A percentile compares a stretch with the other conserved stretches of the same genome.
These are phyloP conservation scores for Mobula hypostoma DNA, from an alignment of 2,113 vertebrate genomes.

Conservation along the genomic window DNA sequence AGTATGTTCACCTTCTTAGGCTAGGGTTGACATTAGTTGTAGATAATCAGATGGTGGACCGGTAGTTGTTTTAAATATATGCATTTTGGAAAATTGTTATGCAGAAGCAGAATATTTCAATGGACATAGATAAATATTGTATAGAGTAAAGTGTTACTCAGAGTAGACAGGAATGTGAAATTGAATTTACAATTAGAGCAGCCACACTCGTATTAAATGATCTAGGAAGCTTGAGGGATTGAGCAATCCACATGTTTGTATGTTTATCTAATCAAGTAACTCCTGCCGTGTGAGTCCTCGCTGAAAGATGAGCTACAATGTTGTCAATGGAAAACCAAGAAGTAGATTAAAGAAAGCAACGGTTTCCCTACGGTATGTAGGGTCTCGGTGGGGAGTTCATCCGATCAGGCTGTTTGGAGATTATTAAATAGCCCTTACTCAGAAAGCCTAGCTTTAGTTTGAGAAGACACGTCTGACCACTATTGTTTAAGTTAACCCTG, in stretches of 20 bases:
- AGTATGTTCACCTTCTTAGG: not conserved
- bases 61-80: not conserved
- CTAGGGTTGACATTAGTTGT: not conserved
- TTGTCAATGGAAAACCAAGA: not conserved
- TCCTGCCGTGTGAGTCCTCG: not conserved
- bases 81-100: not conserved
- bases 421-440: not conserved
- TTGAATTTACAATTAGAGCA: too few relatives aligned
- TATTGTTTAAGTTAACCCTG: not conserved
- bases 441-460: not conserved
- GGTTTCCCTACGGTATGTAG: not conserved
- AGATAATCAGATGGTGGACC: not conserved
- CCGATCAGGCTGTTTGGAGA: not conserved
- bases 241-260: too few relatives aligned
- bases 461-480: not conserved
- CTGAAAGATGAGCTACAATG: not conserved
- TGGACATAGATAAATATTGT: too few relatives aligned
- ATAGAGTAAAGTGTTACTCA: too few relatives aligned
- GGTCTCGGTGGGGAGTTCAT: not conserved
- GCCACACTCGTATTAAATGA: too few relatives aligned
- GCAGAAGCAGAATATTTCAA: too few relatives aligned
- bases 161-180: too few relatives aligned
- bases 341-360: not conserved
- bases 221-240: too few relatives aligned
- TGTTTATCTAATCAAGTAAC: not conserved